Evolutionary conservation across 2,113 vertebrate genomes (phyloP).

Genomic region (Colossoma macropomum): DNA sequence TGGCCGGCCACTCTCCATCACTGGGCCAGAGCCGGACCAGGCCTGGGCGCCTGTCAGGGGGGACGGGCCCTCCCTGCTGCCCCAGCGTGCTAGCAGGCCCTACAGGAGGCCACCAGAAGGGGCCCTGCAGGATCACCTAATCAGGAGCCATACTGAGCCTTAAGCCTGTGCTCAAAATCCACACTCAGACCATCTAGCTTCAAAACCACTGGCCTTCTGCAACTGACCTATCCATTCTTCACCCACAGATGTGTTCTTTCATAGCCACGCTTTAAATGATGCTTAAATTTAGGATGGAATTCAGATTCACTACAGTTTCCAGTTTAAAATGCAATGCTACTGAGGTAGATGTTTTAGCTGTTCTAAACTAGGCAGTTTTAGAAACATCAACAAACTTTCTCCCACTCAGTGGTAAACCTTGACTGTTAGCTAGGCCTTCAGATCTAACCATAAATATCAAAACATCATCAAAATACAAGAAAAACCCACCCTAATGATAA

Average conservation of each 20-base stretch:
- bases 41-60: slow-evolving; percentile 42
- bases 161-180: slow-evolving; percentile 1
- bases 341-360: too few species aligned
- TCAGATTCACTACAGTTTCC: neutral
- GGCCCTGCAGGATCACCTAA: slow-evolving; percentile 32
- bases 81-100: slow-evolving; percentile 36
- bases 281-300: neutral
- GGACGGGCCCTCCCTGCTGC: slow-evolving; percentile 32
- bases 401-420: too few species aligned
- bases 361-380: too few species aligned
- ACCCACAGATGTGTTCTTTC: too few species aligned
- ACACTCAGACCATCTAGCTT: slow-evolving; percentile 4
- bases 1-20: slow-evolving; percentile 79
- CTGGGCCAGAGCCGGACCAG: slow-evolving; percentile 38
- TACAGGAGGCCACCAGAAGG: slow-evolving; percentile 1
- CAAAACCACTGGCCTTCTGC: neutral
- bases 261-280: too few species aligned
- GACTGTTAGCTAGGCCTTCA: too few species aligned
- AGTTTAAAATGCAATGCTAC: too few species aligned
- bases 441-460: too few species aligned
- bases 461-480: too few species aligned
- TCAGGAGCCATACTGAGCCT: slow-evolving; percentile 12
- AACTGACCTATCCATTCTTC: neutral
- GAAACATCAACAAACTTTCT: too few species aligned
- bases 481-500: too few species aligned